Conservation (phyloP, 2,888 invertebrate genomes). For the Kryphioiulus occultus region DNA sequence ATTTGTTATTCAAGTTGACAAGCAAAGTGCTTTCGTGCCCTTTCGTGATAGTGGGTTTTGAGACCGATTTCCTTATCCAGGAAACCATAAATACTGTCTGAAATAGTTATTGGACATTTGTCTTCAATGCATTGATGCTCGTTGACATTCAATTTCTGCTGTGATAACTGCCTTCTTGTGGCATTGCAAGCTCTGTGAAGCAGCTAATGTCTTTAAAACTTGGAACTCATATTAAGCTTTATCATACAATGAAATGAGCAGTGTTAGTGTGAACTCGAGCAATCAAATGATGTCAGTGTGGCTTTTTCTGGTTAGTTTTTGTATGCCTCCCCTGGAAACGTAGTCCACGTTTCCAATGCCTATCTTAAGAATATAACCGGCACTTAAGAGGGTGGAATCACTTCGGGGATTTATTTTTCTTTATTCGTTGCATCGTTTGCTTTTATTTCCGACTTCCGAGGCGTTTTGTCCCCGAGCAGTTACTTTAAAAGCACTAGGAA, state of each 20-base stretch:
- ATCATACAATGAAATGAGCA: neutral
- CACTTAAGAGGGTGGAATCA: neutral
- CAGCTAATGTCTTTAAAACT: too few relatives aligned
- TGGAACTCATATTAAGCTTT: neutral
- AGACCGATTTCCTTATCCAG: too few relatives aligned
- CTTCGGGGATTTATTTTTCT: constrained; percentile 16
- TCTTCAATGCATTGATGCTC: too few relatives aligned
- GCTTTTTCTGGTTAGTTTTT: neutral
- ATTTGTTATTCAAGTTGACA: too few relatives aligned
- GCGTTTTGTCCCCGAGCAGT: neutral
- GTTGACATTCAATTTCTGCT: too few relatives aligned
- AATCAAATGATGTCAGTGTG: neutral
- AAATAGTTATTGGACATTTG: too few relatives aligned
- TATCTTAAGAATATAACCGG: neutral
- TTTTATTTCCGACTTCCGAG: constrained; percentile 18
- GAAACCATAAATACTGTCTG: too few relatives aligned
- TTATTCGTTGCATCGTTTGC: neutral
- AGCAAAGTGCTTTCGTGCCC: too few relatives aligned
- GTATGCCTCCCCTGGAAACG: neutral
- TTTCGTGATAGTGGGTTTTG: too few relatives aligned
- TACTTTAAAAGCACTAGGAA: neutral
- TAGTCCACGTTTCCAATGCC: neutral
- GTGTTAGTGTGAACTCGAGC: neutral
- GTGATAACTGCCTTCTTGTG: too few relatives aligned
- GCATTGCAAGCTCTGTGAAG: too few relatives aligned